phyloP scores from a whole-genome alignment of 2,113 vertebrate species.

The Microtus oregoni region DNA sequence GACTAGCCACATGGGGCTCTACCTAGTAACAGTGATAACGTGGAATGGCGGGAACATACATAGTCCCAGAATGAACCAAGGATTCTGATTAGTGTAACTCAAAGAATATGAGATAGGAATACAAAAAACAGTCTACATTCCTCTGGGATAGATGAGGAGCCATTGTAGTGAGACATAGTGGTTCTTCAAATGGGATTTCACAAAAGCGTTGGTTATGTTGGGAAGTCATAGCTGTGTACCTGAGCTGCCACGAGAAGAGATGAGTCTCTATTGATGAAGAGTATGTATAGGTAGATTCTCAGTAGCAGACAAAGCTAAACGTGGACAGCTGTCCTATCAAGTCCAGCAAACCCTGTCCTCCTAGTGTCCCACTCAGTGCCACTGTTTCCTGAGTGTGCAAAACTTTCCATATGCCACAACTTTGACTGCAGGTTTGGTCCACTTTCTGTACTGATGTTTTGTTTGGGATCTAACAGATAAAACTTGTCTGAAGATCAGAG shows the following conservation, averaged over 20 bases:
- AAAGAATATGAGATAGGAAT: background rate
- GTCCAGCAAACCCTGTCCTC: background rate
- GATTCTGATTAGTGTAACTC: background rate
- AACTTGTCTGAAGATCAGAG: no score
- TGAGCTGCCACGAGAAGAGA: background rate
- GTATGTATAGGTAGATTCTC: background rate
- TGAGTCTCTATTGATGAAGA: background rate
- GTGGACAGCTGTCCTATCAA: background rate
- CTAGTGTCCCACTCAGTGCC: background rate
- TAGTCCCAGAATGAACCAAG: background rate
- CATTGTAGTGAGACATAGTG: background rate
- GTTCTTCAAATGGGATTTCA: conserved; percentile 13
- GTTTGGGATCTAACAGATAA: no score
- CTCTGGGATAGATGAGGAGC: background rate
- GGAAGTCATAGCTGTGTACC: background rate
- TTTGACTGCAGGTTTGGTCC: background rate
- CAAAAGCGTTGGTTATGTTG: background rate
- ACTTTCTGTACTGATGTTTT: background rate
- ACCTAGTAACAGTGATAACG: background rate
- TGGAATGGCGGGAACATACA: background rate
- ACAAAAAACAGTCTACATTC: background rate
- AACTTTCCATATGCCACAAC: background rate
- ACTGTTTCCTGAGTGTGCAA: background rate
- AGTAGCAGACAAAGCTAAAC: background rate
- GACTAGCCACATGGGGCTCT: background rate